phyloP scores from a whole-genome alignment of 2,113 vertebrate species.

The Lethenteron reissneri region DNA sequence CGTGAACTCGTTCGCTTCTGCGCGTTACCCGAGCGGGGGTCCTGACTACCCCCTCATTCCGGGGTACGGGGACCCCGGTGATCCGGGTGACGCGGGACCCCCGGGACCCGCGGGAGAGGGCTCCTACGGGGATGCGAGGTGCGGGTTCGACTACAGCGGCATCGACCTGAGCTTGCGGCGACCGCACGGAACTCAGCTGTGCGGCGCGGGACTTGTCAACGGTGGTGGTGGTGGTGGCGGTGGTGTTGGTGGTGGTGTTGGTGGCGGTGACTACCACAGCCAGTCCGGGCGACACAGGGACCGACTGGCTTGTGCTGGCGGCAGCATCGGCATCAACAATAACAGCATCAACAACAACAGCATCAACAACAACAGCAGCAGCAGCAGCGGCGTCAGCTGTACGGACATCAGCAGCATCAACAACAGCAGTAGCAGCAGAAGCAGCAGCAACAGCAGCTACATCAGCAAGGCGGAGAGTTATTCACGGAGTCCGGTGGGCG shows the following conservation, averaged over 20 bases:
- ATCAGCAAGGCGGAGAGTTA: constrained; percentile 11
- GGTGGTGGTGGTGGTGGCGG: too few relatives aligned
- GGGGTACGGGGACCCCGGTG: constrained; percentile 45
- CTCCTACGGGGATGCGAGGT: constrained; percentile 91
- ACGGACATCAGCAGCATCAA: constrained; percentile 13
- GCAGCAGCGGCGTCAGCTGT: constrained; percentile 58
- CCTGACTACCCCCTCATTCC: constrained; percentile 99
- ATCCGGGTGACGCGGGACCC: constrained; percentile 16
- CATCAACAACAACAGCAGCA: constrained; percentile 70
- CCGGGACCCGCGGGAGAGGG: constrained; percentile 84
- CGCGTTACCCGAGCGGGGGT: constrained; percentile 93
- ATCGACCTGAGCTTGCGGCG: constrained; percentile 90
- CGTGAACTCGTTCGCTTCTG: constrained; percentile 97
- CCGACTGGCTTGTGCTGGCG: too few relatives aligned
- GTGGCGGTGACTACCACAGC: too few relatives aligned
- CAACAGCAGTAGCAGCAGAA: too few relatives aligned
- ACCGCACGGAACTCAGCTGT: too few relatives aligned
- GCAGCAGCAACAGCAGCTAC: constrained; percentile 6
- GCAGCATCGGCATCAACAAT: constrained; percentile 18
- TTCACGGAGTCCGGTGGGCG: constrained; percentile 42
- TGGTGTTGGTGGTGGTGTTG: too few relatives aligned
- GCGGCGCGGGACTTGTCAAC: too few relatives aligned
- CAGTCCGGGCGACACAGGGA: too few relatives aligned
- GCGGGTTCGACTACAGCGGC: constrained; percentile 92
- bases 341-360: constrained; percentile 54